Percentiles rank a stretch among this genome's conserved stretches.
Evolutionary conservation across 2,797 vertebrate genomes (phyloP).

Genomic region (Cichlasoma orientale): DNA sequence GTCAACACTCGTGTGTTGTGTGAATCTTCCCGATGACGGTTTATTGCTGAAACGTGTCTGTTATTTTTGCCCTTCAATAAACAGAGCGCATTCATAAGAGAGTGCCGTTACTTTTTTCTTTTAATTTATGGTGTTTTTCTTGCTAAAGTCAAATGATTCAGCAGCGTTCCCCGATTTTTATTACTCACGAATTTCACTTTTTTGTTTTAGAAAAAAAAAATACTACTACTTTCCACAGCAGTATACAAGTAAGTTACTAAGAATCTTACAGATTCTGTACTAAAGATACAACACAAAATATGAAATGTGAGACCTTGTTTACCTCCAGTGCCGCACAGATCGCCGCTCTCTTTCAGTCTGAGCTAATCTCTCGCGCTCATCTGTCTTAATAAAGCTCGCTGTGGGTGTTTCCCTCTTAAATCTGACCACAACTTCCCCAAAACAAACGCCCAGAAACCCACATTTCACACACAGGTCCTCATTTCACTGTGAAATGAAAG

Average conservation of each 20-base stretch:
- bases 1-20: not conserved
- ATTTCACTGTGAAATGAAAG: not conserved
- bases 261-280: not conserved
- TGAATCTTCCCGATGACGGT: not conserved
- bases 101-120: no score
- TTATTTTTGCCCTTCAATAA: no score
- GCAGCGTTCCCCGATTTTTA: not conserved
- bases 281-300: not conserved
- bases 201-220: not conserved
- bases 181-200: not conserved
- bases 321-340: constrained; percentile 29
- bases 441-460: constrained; percentile 25
- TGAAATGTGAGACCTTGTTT: constrained; percentile 14
- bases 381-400: not conserved
- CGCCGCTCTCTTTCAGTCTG: not conserved
- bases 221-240: not conserved
- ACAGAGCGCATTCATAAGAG: no score
- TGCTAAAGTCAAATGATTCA: not conserved
- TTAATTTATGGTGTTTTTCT: no score
- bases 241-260: not conserved
- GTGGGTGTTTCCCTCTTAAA: not conserved
- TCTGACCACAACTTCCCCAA: constrained; percentile 68
- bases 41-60: not conserved
- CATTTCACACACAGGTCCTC: not conserved
- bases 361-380: not conserved